Conservation (phyloP, 2,797 vertebrate species). For the Mus spretus region DNA sequence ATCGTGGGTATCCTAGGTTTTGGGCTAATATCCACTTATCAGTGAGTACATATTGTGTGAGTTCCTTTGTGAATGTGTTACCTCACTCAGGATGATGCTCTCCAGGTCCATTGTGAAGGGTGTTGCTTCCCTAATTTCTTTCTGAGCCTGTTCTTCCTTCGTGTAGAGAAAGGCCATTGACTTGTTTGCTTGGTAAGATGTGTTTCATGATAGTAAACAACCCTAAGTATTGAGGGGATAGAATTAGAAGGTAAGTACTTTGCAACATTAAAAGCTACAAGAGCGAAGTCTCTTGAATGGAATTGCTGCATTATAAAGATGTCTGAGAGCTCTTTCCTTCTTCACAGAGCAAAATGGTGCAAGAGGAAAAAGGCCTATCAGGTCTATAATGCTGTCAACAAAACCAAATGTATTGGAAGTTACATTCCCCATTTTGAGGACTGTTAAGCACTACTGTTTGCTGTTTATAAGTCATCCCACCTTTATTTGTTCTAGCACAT, state of each 20-base stretch:
- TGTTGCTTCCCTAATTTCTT: no score
- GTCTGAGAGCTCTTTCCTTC: neutral
- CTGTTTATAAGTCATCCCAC: neutral
- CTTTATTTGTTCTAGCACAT: neutral
- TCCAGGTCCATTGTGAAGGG: no score
- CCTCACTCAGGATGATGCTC: no score
- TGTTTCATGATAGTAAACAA: neutral
- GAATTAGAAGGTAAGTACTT: neutral
- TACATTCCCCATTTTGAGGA: neutral
- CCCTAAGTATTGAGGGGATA: neutral
- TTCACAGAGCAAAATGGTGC: neutral
- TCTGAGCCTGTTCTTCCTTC: no score
- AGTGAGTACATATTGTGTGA: no score
- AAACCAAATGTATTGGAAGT: neutral
- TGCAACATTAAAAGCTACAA: neutral
- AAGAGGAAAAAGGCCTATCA: neutral
- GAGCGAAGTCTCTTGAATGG: neutral
- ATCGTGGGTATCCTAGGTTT: no score
- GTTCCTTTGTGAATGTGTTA: no score
- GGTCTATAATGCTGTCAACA: neutral
- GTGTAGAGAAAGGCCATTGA: no score
- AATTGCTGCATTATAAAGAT: neutral
- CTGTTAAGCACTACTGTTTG: neutral
- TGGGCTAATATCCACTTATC: no score
- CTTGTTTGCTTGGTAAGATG: neutral